Conservation (phyloP, 2,113 vertebrate genomes). For the Shinisaurus crocodilurus region DNA sequence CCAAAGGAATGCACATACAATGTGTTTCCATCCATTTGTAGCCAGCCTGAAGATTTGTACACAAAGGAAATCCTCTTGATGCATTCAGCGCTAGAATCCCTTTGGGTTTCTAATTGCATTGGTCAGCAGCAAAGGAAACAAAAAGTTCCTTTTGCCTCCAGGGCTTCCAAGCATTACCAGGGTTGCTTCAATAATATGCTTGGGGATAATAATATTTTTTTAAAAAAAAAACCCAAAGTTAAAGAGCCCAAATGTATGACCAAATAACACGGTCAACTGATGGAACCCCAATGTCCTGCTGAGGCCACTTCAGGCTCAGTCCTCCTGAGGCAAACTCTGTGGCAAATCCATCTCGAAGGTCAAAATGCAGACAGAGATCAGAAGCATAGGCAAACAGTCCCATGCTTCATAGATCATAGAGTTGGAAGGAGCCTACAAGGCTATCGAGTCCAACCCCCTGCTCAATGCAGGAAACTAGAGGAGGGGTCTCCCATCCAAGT, state of each 20-base stretch:
- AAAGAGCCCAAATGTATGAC: no score
- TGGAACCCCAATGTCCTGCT: background rate
- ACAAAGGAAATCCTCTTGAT: constrained; percentile 59
- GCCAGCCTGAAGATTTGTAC: constrained; percentile 50
- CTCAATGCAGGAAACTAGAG: no score
- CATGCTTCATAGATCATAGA: no score
- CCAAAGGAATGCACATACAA: constrained; percentile 50
- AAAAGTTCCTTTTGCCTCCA: constrained; percentile 1
- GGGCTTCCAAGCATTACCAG: background rate
- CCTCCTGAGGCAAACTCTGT: no score
- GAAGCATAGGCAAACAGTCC: no score
- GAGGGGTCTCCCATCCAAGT: no score
- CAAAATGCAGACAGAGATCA: no score
- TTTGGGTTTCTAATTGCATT: constrained; percentile 36
- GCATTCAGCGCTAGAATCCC: constrained; percentile 34
- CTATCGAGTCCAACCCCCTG: no score
- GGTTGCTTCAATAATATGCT: background rate
- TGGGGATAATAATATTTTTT: no score
- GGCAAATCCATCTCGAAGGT: no score
- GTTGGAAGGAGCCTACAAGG: no score
- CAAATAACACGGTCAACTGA: background rate
- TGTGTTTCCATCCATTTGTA: constrained; percentile 61
- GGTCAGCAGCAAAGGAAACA: constrained; percentile 27
- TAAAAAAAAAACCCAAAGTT: background rate
- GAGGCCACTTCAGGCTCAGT: no score